Evolutionary conservation across 1,140 invertebrate genomes (phyloP), one percentile per base, ranked within the genome.

Genomic region (Diprion similis): DNA sequence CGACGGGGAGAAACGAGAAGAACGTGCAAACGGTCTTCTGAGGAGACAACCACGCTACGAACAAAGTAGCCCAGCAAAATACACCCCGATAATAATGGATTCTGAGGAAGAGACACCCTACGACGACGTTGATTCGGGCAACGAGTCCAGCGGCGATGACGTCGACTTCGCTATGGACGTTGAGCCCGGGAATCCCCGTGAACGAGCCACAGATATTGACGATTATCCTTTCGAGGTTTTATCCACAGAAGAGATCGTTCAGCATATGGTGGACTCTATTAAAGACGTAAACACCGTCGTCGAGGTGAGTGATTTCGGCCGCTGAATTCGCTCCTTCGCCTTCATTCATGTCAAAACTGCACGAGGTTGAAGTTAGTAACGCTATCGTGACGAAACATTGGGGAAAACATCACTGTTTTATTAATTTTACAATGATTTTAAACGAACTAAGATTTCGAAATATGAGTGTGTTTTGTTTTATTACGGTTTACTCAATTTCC

Each of bases 191-290:
- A 93, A 91, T 87, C 90, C 90, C 76, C 91, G 92, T 79, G 95
- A 96, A 87, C 90, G 93, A 82, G 92, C 94, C 80, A 91, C 90
- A 74, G 95, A 96, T 80, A 89, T 92, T 65, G 95, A 98, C 78
- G 96, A 98, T 77, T 98, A 97, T 91, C 95, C 94, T 48, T 98
- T 94, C 88, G 95, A 98, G 90, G 96, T 99, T 74, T 90, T 99
- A 68, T 96, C 96, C 59, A 98, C 97, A 37, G 97, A 99, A 84
- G 93, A 98, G 91, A 98, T 99, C 85, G 96, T 99, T 71, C 94
- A 97, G 85, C 95, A 98, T 88, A 99, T 99, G 97, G 94, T 97
- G 66, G 97, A 98, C 87, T 97, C 93, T 82, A 99, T 99, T 79
- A 97, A 96, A 90, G 97, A 99, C 89, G 97, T 98, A 73, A 96